Evolutionary conservation across 2,888 invertebrate genomes (phyloP).

Genomic region (Tachina fera): DNA sequence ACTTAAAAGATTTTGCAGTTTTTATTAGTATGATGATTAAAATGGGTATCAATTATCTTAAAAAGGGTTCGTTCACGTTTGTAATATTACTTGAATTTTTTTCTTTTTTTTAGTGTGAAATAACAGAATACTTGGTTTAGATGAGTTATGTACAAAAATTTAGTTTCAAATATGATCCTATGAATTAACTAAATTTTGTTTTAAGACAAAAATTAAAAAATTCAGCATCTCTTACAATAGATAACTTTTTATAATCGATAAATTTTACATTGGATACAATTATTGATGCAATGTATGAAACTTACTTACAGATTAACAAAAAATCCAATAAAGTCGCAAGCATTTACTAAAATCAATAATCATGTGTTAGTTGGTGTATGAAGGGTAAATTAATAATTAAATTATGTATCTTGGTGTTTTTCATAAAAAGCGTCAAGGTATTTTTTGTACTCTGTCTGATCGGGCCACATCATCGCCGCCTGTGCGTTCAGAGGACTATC

Average conservation of each 20-base stretch:
- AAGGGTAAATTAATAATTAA: constrained; percentile 13
- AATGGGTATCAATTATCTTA: not conserved
- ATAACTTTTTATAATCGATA: constrained; percentile 17
- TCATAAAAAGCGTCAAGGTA: constrained; percentile 88
- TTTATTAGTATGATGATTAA: too few relatives aligned
- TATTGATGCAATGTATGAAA: not conserved
- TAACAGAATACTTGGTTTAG: too few relatives aligned
- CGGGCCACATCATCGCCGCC: constrained; percentile 95
- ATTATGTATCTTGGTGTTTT: constrained; percentile 85
- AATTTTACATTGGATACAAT: constrained; percentile 1
- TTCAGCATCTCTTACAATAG: not conserved
- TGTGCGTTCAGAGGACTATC: constrained; percentile 95
- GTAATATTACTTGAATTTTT: too few relatives aligned
- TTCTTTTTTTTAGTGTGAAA: too few relatives aligned
- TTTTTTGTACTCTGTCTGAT: constrained; percentile 93
- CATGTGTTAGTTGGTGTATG: constrained; percentile 33
- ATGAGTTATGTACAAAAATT: too few relatives aligned
- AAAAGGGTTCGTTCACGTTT: constrained; percentile 7
- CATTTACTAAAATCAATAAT: constrained; percentile 61
- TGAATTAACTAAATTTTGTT: constrained; percentile 51
- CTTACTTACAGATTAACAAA: constrained; percentile 14
- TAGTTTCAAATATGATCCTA: too few relatives aligned
- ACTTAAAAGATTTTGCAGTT: too few relatives aligned
- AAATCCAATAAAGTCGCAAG: constrained; percentile 41
- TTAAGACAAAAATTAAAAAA: not conserved